These are phyloP conservation scores for pig (Sus scrofa) DNA, from an alignment of 2,113 vertebrate genomes.

Conservation along the genomic window DNA sequence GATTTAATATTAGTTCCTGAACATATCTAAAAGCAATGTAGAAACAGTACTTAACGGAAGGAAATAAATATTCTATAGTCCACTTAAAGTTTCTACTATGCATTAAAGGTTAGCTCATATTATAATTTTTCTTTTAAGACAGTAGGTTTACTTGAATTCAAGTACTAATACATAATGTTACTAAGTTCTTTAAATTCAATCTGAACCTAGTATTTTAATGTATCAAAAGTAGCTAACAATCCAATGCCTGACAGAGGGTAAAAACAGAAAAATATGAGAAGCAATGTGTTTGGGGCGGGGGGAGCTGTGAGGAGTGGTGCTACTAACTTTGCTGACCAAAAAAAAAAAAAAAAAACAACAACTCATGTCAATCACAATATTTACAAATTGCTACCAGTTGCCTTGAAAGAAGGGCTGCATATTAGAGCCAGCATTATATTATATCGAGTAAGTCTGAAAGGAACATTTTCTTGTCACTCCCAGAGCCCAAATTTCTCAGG, in stretches of 20 bases:
- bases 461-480: constrained; percentile 43
- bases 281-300: background rate
- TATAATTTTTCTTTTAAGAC: constrained; percentile 53
- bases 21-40: constrained; percentile 48
- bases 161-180: constrained; percentile 41
- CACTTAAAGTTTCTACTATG: constrained; percentile 47
- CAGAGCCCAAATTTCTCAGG: constrained; percentile 12
- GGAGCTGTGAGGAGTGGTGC: too few relatives aligned
- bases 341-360: background rate
- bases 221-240: constrained; percentile 44
- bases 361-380: background rate
- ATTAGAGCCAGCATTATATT: constrained; percentile 2
- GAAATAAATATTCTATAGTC: constrained; percentile 13
- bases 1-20: constrained; percentile 56
- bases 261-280: constrained; percentile 42
- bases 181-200: constrained; percentile 35
- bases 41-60: background rate
- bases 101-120: constrained; percentile 51
- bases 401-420: background rate
- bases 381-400: constrained; percentile 9
- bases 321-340: constrained; percentile 35
- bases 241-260: background rate
- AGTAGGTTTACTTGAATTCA: constrained; percentile 53
- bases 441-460: constrained; percentile 27
- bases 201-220: constrained; percentile 33